phyloP scores from a whole-genome alignment of 2,888 invertebrate genomes.

The Coronaproctus castanopsis region DNA sequence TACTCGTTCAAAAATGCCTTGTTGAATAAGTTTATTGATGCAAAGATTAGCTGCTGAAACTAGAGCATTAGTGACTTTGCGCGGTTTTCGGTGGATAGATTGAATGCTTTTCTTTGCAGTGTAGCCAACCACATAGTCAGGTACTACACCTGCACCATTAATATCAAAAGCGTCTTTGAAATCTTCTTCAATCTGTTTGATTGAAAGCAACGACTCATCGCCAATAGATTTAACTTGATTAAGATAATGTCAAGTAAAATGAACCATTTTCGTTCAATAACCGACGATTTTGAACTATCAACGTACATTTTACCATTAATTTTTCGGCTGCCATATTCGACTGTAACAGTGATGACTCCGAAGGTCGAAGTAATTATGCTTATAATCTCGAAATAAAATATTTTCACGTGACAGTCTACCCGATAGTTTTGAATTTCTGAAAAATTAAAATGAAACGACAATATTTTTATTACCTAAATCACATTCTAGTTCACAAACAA shows the following conservation, averaged over 20 bases:
- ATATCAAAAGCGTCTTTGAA: conserved; percentile 8
- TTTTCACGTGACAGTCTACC: not conserved
- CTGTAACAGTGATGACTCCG: too few relatives aligned
- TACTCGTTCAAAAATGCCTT: conserved; percentile 14
- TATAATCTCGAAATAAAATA: conserved; percentile 5
- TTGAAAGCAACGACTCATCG: not conserved
- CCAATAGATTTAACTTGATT: not conserved
- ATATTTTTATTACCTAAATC: not conserved
- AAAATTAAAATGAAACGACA: not conserved
- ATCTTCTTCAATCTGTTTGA: not conserved
- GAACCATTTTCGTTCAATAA: conserved; percentile 7
- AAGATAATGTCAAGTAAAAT: conserved; percentile 1
- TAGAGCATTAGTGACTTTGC: conserved; percentile 15
- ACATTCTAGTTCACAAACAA: not conserved
- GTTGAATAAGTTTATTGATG: conserved; percentile 11
- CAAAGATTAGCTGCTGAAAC: conserved; percentile 14
- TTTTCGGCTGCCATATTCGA: not conserved
- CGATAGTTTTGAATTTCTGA: not conserved
- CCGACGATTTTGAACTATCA: not conserved
- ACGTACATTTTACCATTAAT: conserved; percentile 8
- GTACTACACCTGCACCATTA: conserved; percentile 6
- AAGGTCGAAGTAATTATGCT: too few relatives aligned
- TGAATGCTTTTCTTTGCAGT: not conserved
- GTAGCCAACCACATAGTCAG: not conserved
- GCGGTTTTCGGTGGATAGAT: conserved; percentile 15